These are phyloP conservation scores for Loripinus fragilis DNA, from an alignment of 2,888 invertebrate species.

Conservation along the genomic window DNA sequence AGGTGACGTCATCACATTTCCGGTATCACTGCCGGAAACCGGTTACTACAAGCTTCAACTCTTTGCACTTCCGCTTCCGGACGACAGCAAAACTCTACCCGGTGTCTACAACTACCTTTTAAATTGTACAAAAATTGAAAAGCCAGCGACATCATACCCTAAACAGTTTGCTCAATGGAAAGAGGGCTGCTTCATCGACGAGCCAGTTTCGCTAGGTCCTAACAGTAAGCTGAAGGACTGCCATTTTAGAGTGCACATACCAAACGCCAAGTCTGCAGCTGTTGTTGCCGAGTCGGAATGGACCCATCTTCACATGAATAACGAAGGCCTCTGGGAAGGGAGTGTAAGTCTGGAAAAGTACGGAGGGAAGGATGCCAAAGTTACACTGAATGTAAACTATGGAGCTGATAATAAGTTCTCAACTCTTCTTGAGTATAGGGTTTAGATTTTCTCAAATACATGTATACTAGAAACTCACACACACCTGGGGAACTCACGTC, in stretches of 20 bases:
- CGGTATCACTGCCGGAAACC: conserved; percentile 63
- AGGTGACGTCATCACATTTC: conserved; percentile 63
- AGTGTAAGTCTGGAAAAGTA: conserved; percentile 64
- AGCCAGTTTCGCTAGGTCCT: conserved; percentile 61
- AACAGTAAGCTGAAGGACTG: conserved; percentile 56
- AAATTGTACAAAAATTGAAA: conserved; percentile 51
- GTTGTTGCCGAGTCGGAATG: conserved; percentile 70
- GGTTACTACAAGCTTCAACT: conserved; percentile 76
- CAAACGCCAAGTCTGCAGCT: conserved; percentile 68
- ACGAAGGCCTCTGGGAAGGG: conserved; percentile 66
- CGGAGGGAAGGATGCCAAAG: conserved; percentile 65
- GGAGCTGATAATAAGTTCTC: conserved; percentile 63
- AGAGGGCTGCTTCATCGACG: conserved; percentile 70
- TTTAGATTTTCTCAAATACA: too few relatives aligned
- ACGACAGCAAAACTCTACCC: conserved; percentile 71
- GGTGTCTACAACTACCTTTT: conserved; percentile 73
- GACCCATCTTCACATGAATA: conserved; percentile 61
- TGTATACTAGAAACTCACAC: too few relatives aligned
- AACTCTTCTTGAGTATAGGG: conserved; percentile 68
- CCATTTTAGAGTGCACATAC: conserved; percentile 64
- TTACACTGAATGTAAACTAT: conserved; percentile 70
- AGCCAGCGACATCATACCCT: conserved; percentile 59
- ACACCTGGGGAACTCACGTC: too few relatives aligned
- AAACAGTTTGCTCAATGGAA: conserved; percentile 76
- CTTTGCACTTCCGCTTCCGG: conserved; percentile 69